Evolutionary conservation across 2,113 vertebrate species (phyloP), one percentile per base, ranked within the genome.

Genomic region (Rhinoptilus africanus): DNA sequence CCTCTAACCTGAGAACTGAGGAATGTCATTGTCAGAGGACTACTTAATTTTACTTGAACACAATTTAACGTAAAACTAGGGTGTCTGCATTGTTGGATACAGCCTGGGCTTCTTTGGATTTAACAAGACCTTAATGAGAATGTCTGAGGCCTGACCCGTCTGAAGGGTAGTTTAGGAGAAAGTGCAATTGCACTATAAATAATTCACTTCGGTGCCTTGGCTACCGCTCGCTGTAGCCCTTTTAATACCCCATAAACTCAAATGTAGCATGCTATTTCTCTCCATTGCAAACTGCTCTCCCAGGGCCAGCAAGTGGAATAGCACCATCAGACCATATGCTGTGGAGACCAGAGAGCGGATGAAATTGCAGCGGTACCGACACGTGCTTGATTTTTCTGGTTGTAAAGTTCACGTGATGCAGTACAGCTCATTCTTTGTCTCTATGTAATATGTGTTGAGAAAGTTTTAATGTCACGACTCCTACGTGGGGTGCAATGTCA

Each of bases 201-300:
- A 94, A 97, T 95, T 97, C 90, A 96, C 95, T 91, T 63, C 3
- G 17, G 73, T 88, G 86, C 96, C 88, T 83, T 63, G 79, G 93
- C 91, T 96, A 72, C 97, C 84, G 78, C 92, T 95, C 57, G 48
- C 85, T 87, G 83, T 67, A 95, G 88, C 77, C 96, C 94, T 95
- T 97, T 97, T 97, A 97, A 97, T 97, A 97, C 95, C 92, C 95
- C 89, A 97, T 97, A 96, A 98, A 97, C 97, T 97, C 96, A 93
- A 97, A 97, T 96, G 97, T 96, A 96, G 94, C 95, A 82, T 96
- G 94, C 95, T 97, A 89, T 97, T 97, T 92, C 95, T 95, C 92
- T 95, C 90, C 18, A 4, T 95, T 96, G 77, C 93, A 86, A 96
- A 97, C 76, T 71, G 75, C 94, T 97, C 97, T 96, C 96, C 63